Percentiles rank a stretch among this genome's conserved stretches.
Conservation (phyloP, 2,797 vertebrate genomes). For the Tiaroga cobitis region DNA sequence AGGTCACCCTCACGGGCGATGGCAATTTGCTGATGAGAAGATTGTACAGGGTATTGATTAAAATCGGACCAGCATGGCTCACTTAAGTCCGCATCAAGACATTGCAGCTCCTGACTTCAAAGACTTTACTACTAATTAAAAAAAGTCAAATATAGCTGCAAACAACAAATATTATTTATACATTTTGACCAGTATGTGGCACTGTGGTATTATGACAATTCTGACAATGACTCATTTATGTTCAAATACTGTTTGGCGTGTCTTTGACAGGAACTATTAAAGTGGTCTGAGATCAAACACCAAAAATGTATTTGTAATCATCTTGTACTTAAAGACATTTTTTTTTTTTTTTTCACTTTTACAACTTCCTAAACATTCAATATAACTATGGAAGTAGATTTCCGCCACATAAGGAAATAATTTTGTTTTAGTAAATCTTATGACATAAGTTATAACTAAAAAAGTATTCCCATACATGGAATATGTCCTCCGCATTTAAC, state of each 20-base stretch:
- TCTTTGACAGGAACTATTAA: background rate
- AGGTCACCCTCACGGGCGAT: slow-evolving; percentile 96
- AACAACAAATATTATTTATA: background rate
- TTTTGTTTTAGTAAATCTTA: background rate
- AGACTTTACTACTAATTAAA: background rate
- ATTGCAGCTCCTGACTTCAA: background rate
- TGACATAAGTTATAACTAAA: background rate
- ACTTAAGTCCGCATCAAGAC: background rate
- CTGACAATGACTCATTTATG: background rate
- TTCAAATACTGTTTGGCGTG: background rate
- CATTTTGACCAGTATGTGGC: background rate
- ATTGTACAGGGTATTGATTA: background rate
- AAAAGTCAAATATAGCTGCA: background rate
- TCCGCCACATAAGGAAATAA: background rate
- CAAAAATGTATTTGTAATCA: background rate
- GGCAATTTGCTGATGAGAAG: slow-evolving; percentile 89
- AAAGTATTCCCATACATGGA: too few species aligned
- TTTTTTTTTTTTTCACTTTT: background rate
- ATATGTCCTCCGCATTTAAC: too few species aligned
- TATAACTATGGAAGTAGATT: background rate
- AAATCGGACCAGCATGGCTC: background rate
- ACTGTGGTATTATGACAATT: background rate
- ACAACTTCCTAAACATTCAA: background rate
- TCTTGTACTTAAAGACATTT: background rate
- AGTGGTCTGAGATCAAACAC: background rate